Conservation (phyloP, 2,888 invertebrate genomes). For the Drosophila vallismaia region DNA sequence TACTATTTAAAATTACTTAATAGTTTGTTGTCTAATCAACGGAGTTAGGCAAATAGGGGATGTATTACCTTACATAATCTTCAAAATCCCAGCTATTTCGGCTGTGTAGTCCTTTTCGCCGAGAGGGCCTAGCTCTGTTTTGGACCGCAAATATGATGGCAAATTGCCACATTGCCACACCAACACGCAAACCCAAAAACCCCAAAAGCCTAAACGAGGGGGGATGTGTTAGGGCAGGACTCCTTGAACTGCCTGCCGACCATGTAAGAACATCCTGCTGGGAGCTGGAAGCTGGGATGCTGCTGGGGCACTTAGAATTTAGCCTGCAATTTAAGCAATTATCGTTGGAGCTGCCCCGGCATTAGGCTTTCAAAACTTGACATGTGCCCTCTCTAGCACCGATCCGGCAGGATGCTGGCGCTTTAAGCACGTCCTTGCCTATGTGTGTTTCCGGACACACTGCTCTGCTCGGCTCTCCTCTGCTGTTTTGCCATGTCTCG, state of each 20-base stretch:
- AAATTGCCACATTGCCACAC: slow-evolving; percentile 57
- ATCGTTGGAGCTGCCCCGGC: slow-evolving; percentile 55
- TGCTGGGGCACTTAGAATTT: slow-evolving; percentile 53
- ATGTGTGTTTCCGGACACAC: not conserved
- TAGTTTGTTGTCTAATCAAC: not conserved
- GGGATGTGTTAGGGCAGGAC: not conserved
- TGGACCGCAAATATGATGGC: slow-evolving; percentile 54
- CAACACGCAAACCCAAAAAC: slow-evolving; percentile 33
- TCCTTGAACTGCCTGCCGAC: slow-evolving; percentile 38
- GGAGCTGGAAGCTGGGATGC: not conserved
- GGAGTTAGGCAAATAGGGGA: not conserved
- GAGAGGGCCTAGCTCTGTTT: slow-evolving; percentile 20
- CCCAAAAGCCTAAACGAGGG: slow-evolving; percentile 37
- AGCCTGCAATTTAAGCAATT: slow-evolving; percentile 72
- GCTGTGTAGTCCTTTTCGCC: not conserved
- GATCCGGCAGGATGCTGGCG: slow-evolving; percentile 20
- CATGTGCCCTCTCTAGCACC: slow-evolving; percentile 48
- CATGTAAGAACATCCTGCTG: slow-evolving; percentile 29
- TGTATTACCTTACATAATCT: not conserved
- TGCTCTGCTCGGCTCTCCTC: slow-evolving; percentile 12
- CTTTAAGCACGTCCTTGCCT: slow-evolving; percentile 22
- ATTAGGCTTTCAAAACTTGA: slow-evolving; percentile 52
- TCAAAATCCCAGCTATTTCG: slow-evolving; percentile 18
- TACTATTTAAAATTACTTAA: too few species aligned
- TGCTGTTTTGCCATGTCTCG: slow-evolving; percentile 6